These are phyloP conservation scores for Smutsia temminckii DNA, from an alignment of 2,797 vertebrate species.

Conservation along the genomic window DNA sequence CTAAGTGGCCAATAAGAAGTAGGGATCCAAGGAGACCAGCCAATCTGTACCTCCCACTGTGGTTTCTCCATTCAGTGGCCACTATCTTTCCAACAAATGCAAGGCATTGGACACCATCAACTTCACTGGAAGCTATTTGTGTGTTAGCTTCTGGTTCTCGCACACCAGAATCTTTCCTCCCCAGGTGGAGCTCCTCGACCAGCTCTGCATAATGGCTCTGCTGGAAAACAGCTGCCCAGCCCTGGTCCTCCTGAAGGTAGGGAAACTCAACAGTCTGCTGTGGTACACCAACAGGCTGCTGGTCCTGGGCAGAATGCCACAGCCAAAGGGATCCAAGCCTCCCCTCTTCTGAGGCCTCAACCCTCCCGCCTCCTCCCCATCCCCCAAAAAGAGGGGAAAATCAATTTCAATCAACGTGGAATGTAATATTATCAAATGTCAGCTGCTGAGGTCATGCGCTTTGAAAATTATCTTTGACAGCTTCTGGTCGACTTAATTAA, in stretches of 20 bases:
- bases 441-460: constrained; percentile 90
- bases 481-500: constrained; percentile 99
- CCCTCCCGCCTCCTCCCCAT: constrained; percentile 53
- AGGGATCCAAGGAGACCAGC: background rate
- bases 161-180: background rate
- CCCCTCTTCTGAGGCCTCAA: constrained; percentile 68
- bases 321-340: constrained; percentile 90
- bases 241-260: constrained; percentile 81
- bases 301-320: constrained; percentile 85
- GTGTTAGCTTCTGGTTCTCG: background rate
- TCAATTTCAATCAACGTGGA: constrained; percentile 99
- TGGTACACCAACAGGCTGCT: constrained; percentile 87
- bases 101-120: background rate
- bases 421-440: constrained; percentile 99
- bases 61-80: background rate
- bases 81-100: background rate
- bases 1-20: background rate
- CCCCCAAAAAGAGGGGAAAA: constrained; percentile 82
- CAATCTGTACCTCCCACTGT: background rate
- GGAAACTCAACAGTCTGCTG: constrained; percentile 88
- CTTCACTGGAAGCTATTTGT: background rate
- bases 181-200: background rate
- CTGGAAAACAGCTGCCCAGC: constrained; percentile 13
- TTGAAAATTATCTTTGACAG: constrained; percentile 99
- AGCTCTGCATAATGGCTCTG: background rate